Evolutionary conservation across 2,888 invertebrate species (phyloP), one percentile per base, ranked within the genome.

Genomic region (Ichneumon xanthorius): DNA sequence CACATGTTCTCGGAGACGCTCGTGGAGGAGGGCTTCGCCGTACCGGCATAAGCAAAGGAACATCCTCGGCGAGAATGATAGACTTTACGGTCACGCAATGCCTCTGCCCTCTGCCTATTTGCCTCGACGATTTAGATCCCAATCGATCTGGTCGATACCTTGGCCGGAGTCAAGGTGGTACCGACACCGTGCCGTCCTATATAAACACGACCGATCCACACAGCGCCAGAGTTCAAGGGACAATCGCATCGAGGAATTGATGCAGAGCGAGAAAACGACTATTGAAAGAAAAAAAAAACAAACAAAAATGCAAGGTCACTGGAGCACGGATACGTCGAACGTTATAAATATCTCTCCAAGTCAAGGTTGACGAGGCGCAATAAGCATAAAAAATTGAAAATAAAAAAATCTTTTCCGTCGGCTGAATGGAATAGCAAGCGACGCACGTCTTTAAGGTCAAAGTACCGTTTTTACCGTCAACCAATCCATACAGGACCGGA

Each of bases 101-200:
- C 79, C 40, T 61, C 75, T 65, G 65, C 68, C 71, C 82, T 72
- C 79, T 58, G 63, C 50, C 65, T 61, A 37, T 71, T 82, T 76
- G 30, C 75, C 55, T 45, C 72, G 79, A 79, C 82, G 78, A 86
- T 90, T 90, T 87, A 87, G 89, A 91, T 90, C 87, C 78, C 86
- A 89, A 91, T 90, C 91, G 83, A 80, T 79, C 79, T 80, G 88
- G 82, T 91, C 90, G 89, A 92, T 92, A 91, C 76, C 83, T 84
- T 85, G 87, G 85, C 70, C 88, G 88, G 88, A 91, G 90, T 92
- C 91, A 91, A 92, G 91, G 92, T 89, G 84, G 86, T 71, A 65
- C 80, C 78, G 73, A 72, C 63, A 55, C n/a, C 53, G 40, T 30
- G 30, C 48, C 16, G 22, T 37, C 5, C 26, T 61, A 26, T 14